A percentile compares a stretch with the other conserved stretches of the same genome.
These are phyloP conservation scores for Pachydiplax longipennis DNA, from an alignment of 2,888 invertebrate genomes.

Conservation along the genomic window DNA sequence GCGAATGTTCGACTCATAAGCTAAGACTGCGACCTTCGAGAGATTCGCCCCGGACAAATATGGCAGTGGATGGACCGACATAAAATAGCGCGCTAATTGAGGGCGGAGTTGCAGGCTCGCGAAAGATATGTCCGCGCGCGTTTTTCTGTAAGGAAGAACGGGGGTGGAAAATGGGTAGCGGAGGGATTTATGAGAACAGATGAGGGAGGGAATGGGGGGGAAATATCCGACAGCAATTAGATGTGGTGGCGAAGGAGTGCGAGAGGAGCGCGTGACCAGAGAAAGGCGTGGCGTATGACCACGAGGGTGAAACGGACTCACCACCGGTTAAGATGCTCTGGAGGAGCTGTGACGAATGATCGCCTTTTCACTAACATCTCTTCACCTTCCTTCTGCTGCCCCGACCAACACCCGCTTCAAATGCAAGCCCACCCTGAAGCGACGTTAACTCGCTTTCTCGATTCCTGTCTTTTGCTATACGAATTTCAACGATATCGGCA, in stretches of 20 bases:
- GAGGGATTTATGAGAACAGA: neutral
- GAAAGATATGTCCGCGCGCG: neutral
- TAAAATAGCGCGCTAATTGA: neutral
- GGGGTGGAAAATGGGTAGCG: neutral
- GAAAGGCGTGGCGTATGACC: no score
- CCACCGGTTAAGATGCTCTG: no score
- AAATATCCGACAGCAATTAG: neutral
- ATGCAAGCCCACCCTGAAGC: no score
- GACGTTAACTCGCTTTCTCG: no score
- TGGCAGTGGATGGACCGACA: neutral
- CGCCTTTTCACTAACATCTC: no score
- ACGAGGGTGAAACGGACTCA: no score
- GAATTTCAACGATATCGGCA: no score
- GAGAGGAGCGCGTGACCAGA: no score
- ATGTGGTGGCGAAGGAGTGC: neutral
- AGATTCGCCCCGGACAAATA: neutral
- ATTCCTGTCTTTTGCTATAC: no score
- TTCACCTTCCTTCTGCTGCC: no score
- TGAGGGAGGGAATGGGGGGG: neutral
- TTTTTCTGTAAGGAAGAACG: neutral
- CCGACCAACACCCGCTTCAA: no score
- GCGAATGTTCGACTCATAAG: neutral
- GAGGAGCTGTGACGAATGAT: no score
- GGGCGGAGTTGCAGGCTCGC: neutral
- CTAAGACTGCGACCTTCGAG: neutral